Evolutionary conservation across 2,888 invertebrate species (phyloP).

Genomic region (Xestia ashworthii): DNA sequence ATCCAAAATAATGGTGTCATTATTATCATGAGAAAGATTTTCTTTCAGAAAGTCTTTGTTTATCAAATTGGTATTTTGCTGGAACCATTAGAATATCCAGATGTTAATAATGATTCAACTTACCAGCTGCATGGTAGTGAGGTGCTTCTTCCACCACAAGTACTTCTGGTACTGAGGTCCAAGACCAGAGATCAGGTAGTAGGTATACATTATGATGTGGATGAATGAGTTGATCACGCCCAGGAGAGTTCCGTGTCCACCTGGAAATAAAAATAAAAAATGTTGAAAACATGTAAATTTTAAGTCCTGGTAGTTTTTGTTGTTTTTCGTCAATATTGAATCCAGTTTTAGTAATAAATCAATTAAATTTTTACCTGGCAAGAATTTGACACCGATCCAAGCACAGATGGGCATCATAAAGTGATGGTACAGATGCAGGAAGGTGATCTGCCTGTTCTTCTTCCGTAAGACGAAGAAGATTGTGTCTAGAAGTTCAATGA

Average conservation of each 20-base stretch:
- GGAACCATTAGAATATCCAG: background rate
- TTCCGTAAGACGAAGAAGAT: conserved; percentile 97
- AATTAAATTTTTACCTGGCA: conserved; percentile 90
- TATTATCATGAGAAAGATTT: background rate
- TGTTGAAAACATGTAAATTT: background rate
- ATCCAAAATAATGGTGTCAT: background rate
- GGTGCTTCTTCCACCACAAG: conserved; percentile 98
- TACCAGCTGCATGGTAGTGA: conserved; percentile 96
- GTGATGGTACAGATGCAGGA: conserved; percentile 97
- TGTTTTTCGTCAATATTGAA: background rate
- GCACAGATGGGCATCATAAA: conserved; percentile 94
- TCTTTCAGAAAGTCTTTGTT: no score
- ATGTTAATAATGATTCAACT: conserved; percentile 64
- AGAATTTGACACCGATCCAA: conserved; percentile 95
- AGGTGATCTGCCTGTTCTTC: conserved; percentile 96
- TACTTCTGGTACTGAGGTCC: conserved; percentile 97
- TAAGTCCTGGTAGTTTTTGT: background rate
- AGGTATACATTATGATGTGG: conserved; percentile 97
- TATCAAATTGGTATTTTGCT: background rate
- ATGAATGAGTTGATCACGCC: conserved; percentile 97
- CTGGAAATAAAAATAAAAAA: conserved; percentile 77
- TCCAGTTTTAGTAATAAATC: background rate
- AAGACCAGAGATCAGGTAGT: conserved; percentile 96
- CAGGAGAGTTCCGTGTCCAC: conserved; percentile 96
- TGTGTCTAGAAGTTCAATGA: conserved; percentile 94